Evolutionary conservation across 2,888 invertebrate species (phyloP), one percentile per base, ranked within the genome.

Genomic region (Altica lythri): DNA sequence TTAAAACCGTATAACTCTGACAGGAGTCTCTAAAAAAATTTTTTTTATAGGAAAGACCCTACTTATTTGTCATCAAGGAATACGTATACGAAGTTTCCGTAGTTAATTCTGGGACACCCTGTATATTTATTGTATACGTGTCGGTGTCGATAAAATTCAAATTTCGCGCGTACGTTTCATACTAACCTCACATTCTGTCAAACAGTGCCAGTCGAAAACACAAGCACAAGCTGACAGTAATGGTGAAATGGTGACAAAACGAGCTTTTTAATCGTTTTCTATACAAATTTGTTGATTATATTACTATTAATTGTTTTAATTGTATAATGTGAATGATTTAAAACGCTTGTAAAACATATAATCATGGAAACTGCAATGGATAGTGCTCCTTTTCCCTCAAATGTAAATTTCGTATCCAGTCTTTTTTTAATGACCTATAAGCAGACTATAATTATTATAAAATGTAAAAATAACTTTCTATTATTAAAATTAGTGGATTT

Each of bases 281-380:
- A 17, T 25, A 17, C 8, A 37, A 47, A 47, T 50, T 55, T 50
- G 42, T 42, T 47, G 42, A 14, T 35, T 51, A 47, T 16, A 14
- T 25, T 38, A 9, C 6, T 17, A 44, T 34, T 46, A 47, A 38
- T 54, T 49, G n/a, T 34, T 48, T 49, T 34, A 37, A 44, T 40
- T 22, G 34, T 54, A 59, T 51, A 50, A 61, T 61, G 56, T 56
- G 54, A 54, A 55, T 55, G 47, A 13, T 43, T 40, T 44, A 32
- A 45, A 45, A 10, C 32, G 30, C n/a, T 30, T 32, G 16, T n/a
- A 45, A 35, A 44, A 54, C 27, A 19, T 10, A 40, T 45, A 40
- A 60, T 32, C 50, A 66, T 66, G 67, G 66, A 66, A 60, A 63
- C 59, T 38, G 52, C 59, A 44, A 66, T 67, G 67, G 66, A 68